Conservation (phyloP, 2,797 vertebrate genomes). For the Takifugu ocellatus region DNA sequence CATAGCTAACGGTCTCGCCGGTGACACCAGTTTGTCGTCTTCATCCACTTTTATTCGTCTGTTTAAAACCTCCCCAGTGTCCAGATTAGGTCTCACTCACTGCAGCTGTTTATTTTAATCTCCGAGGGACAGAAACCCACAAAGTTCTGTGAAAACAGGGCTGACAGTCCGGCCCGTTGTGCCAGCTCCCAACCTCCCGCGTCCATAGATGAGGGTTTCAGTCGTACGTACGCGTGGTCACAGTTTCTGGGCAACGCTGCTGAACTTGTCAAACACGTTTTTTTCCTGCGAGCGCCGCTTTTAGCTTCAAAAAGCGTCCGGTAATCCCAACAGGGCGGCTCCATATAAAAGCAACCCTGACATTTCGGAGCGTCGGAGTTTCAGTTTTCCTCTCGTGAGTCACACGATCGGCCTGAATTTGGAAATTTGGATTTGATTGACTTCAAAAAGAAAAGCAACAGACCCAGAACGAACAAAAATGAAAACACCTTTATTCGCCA, state of each 20-base stretch:
- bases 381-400: not conserved
- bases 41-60: too few relatives aligned
- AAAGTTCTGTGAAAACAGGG: conserved; percentile 1
- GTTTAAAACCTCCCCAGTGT: not conserved
- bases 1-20: too few relatives aligned
- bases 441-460: too few relatives aligned
- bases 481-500: too few relatives aligned
- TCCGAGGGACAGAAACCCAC: not conserved
- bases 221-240: conserved; percentile 1
- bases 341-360: conserved; percentile 17
- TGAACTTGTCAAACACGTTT: conserved; percentile 32
- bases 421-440: too few relatives aligned
- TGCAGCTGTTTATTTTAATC: not conserved
- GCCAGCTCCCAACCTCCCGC: not conserved
- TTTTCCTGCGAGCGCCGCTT: conserved; percentile 5
- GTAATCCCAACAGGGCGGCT: too few relatives aligned
- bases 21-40: too few relatives aligned
- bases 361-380: conserved; percentile 15
- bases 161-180: not conserved
- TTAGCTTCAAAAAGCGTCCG: conserved; percentile 16
- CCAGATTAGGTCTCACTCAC: not conserved
- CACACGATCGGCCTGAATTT: not conserved
- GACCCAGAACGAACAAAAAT: too few relatives aligned
- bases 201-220: conserved; percentile 15
- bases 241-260: conserved; percentile 11